Evolutionary conservation across 2,113 vertebrate genomes (phyloP).

Genomic region (Cyphotilapia sp.): DNA sequence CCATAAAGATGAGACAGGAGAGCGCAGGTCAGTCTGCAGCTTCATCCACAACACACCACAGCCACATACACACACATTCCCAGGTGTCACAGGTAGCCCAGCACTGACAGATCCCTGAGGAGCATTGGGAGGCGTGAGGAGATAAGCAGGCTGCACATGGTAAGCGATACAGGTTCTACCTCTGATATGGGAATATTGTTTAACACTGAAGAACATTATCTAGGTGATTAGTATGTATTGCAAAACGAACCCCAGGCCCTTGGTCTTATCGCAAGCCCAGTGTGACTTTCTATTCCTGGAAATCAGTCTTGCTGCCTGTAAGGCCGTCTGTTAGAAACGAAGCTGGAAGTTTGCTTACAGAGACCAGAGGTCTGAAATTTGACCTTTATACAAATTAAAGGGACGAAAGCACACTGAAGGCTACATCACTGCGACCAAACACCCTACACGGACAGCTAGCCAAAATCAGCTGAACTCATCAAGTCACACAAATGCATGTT

Average conservation of each 20-base stretch:
- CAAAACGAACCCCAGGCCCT: slow-evolving; percentile 29
- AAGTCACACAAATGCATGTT: not conserved
- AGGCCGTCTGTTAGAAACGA: slow-evolving; percentile 34
- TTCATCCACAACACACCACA: not conserved
- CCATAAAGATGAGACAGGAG: slow-evolving; percentile 5
- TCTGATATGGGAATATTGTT: slow-evolving; percentile 44
- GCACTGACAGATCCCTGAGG: slow-evolving; percentile 27
- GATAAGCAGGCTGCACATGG: slow-evolving; percentile 29
- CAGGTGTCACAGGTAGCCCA: slow-evolving; percentile 9
- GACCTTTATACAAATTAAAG: slow-evolving; percentile 50
- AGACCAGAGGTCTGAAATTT: slow-evolving; percentile 30
- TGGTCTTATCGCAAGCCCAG: slow-evolving; percentile 32
- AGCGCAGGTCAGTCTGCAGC: not conserved
- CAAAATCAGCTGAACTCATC: not conserved
- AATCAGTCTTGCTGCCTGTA: slow-evolving; percentile 25
- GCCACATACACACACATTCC: not conserved
- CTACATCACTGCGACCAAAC: not conserved
- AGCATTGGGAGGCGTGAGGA: not conserved
- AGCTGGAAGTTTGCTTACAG: slow-evolving; percentile 21
- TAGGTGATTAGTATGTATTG: slow-evolving; percentile 42
- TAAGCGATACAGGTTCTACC: slow-evolving; percentile 10
- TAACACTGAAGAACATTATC: slow-evolving; percentile 38
- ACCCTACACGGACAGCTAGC: not conserved
- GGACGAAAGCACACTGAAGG: not conserved
- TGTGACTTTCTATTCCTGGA: slow-evolving; percentile 30